phyloP scores from a whole-genome alignment of 2,113 vertebrate species.

The Gobio gobio region DNA sequence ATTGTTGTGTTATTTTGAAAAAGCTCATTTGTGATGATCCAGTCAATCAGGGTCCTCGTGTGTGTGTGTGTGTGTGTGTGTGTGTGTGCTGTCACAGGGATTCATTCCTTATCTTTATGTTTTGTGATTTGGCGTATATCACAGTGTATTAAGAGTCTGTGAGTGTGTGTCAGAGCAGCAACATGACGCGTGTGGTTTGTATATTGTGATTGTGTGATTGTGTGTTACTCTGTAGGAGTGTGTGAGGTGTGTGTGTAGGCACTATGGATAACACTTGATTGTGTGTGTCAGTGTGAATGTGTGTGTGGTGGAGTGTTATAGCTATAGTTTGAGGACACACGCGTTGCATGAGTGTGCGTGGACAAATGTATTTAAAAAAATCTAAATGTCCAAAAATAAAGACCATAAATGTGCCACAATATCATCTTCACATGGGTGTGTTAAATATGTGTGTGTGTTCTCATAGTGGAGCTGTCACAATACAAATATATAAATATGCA shows the following conservation, averaged over 20 bases:
- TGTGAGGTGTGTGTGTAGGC: not conserved
- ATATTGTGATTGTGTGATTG: too few relatives aligned
- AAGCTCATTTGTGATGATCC: slow-evolving; percentile 39
- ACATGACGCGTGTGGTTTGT: not conserved
- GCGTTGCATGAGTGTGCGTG: too few relatives aligned
- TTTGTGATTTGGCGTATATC: slow-evolving; percentile 68
- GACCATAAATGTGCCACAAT: too few relatives aligned
- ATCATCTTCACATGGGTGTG: too few relatives aligned
- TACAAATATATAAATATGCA: too few relatives aligned
- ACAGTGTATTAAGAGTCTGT: slow-evolving; percentile 56
- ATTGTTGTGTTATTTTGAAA: slow-evolving; percentile 38
- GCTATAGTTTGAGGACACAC: not conserved
- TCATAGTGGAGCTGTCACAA: too few relatives aligned
- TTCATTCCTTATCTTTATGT: slow-evolving; percentile 74
- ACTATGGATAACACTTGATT: not conserved
- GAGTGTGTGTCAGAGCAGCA: not conserved
- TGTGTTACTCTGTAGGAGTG: not conserved
- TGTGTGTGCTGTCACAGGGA: slow-evolving; percentile 54
- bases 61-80: slow-evolving; percentile 30
- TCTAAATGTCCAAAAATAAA: too few relatives aligned
- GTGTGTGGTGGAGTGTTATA: not conserved
- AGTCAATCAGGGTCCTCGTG: slow-evolving; percentile 44
- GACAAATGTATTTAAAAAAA: too few relatives aligned
- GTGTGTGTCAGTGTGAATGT: not conserved
- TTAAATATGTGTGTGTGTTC: too few relatives aligned